Percentiles rank a stretch among this genome's conserved stretches.
Evolutionary conservation across 2,797 vertebrate species (phyloP).

Genomic region (Odontamblyopus rebecca): DNA sequence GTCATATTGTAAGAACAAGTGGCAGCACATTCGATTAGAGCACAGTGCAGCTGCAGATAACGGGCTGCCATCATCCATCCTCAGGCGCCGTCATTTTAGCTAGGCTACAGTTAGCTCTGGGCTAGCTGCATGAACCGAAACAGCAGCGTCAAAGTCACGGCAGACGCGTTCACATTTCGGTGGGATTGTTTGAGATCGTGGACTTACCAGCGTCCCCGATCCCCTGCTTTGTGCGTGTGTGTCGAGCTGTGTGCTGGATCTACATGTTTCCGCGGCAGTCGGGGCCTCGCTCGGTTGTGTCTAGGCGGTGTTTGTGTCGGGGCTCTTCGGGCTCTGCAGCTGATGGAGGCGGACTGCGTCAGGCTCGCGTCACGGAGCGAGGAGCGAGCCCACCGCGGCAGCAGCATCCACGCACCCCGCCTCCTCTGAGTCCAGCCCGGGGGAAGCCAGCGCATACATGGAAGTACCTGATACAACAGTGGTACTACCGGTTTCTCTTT

Average conservation of each 20-base stretch:
- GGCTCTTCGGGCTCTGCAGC: conserved; percentile 42
- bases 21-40: not conserved
- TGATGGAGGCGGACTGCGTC: conserved; percentile 71
- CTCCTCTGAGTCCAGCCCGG: not conserved
- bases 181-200: rapidly evolving
- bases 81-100: conserved; percentile 50
- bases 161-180: not conserved
- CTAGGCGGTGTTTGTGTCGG: conserved; percentile 56
- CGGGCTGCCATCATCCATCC: conserved; percentile 58
- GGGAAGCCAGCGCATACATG: not conserved
- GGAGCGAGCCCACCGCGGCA: conserved; percentile 18
- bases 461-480: not conserved
- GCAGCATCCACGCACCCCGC: conserved; percentile 17
- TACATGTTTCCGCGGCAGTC: conserved; percentile 69
- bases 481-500: too few relatives aligned
- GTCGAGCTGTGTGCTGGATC: conserved; percentile 23
- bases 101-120: conserved; percentile 60
- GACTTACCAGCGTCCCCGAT: conserved; percentile 59
- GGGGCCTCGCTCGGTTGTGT: conserved; percentile 23
- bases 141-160: not conserved
- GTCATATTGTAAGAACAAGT: rapidly evolving
- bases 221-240: conserved; percentile 41
- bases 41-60: conserved; percentile 53
- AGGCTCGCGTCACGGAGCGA: conserved; percentile 56
- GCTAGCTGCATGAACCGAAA: conserved; percentile 29